Percentiles rank a stretch among this genome's conserved stretches.
Evolutionary conservation across 2,888 invertebrate species (phyloP).

Genomic region (Tachina grossa): DNA sequence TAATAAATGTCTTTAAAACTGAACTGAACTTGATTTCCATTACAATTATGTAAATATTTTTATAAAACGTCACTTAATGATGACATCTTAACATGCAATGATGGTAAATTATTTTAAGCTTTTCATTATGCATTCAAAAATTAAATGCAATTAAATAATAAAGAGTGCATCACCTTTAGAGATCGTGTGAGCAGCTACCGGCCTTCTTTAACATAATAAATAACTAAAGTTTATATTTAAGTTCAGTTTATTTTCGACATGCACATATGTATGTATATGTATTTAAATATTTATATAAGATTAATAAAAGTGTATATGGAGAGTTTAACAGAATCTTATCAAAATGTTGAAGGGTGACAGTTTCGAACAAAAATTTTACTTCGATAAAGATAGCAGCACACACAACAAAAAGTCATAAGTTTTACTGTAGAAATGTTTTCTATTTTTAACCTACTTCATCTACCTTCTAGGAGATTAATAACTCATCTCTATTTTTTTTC

Average conservation of each 20-base stretch:
- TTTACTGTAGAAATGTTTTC: too few relatives aligned
- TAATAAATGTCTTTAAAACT: conserved; percentile 61
- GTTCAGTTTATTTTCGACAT: not conserved
- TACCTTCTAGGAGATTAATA: too few relatives aligned
- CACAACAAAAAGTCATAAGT: too few relatives aligned
- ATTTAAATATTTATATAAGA: too few relatives aligned
- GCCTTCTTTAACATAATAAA: not conserved
- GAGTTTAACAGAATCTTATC: too few relatives aligned
- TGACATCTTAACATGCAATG: conserved; percentile 64
- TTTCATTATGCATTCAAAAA: conserved; percentile 22
- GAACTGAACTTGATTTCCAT: conserved; percentile 67
- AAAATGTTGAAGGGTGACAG: too few relatives aligned
- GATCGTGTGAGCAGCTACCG: conserved; percentile 6
- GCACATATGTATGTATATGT: too few relatives aligned
- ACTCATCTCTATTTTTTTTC: too few relatives aligned
- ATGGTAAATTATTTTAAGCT: not conserved
- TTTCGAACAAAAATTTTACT: too few relatives aligned
- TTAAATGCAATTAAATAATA: conserved; percentile 15
- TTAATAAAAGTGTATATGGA: too few relatives aligned
- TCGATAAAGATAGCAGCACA: too few relatives aligned
- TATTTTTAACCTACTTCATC: too few relatives aligned
- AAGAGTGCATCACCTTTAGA: not conserved
- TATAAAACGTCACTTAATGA: conserved; percentile 68
- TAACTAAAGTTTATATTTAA: not conserved
- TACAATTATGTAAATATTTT: conserved; percentile 77